Conservation (phyloP, 2,797 vertebrate genomes). For the Champsocephalus esox region DNA sequence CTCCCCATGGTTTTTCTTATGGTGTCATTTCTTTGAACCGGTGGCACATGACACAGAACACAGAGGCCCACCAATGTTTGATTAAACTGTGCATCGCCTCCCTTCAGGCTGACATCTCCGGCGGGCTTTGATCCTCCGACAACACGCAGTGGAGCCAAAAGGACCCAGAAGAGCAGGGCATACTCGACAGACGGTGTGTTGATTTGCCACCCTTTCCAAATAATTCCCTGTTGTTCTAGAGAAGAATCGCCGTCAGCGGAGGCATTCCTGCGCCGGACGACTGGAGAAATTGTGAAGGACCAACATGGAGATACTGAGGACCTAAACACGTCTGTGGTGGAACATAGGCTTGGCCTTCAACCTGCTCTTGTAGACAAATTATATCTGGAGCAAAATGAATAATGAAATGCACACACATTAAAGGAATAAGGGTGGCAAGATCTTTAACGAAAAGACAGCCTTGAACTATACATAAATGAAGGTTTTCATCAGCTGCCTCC, state of each 20-base stretch:
- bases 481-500: background rate
- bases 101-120: constrained; percentile 59
- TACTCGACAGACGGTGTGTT: constrained; percentile 77
- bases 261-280: constrained; percentile 72
- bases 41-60: constrained; percentile 72
- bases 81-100: constrained; percentile 68
- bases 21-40: constrained; percentile 72
- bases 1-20: constrained; percentile 60
- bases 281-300: constrained; percentile 61
- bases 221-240: constrained; percentile 75
- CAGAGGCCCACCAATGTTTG: constrained; percentile 74
- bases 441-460: too few relatives aligned
- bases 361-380: constrained; percentile 22
- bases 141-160: constrained; percentile 64
- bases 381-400: constrained; percentile 1
- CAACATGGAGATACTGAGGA: constrained; percentile 52
- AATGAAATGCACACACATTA: too few relatives aligned
- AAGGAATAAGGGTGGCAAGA: too few relatives aligned
- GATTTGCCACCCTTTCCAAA: constrained; percentile 74
- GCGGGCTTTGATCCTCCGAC: constrained; percentile 69
- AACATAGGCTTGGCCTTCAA: constrained; percentile 68
- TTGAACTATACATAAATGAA: background rate
- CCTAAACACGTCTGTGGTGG: constrained; percentile 68
- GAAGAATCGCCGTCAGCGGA: constrained; percentile 63
- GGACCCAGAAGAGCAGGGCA: constrained; percentile 73